phyloP scores from a whole-genome alignment of 2,888 invertebrate genomes.

The Nipponacmea schrenckii region DNA sequence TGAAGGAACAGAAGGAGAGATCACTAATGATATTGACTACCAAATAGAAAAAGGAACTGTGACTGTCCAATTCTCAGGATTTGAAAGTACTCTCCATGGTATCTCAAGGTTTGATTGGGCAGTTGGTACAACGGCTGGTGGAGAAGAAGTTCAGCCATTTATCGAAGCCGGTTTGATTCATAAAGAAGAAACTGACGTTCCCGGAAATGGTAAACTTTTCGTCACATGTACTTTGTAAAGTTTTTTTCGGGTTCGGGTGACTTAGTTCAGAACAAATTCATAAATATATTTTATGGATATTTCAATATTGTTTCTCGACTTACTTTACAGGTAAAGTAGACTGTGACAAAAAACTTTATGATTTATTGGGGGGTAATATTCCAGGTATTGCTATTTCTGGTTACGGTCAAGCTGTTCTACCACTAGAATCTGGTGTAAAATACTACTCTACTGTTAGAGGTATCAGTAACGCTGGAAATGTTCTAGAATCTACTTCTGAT shows the following conservation, averaged over 20 bases:
- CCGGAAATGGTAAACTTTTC: conserved; percentile 31
- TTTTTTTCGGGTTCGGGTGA: too few relatives aligned
- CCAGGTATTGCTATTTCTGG: conserved; percentile 44
- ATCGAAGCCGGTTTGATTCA: conserved; percentile 34
- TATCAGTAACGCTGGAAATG: conserved; percentile 43
- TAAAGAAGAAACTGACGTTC: conserved; percentile 27
- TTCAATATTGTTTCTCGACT: too few relatives aligned
- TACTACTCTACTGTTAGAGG: conserved; percentile 49
- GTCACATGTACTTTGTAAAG: too few relatives aligned
- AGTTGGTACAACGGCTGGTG: conserved; percentile 42
- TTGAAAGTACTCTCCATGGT: conserved; percentile 43
- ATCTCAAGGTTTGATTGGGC: conserved; percentile 46
- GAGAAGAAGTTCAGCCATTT: conserved; percentile 43
- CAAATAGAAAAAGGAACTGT: conserved; percentile 37
- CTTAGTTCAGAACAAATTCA: too few relatives aligned
- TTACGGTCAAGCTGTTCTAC: conserved; percentile 38
- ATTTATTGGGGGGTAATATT: too few relatives aligned
- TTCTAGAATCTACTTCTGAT: conserved; percentile 46
- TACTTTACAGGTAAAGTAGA: too few relatives aligned
- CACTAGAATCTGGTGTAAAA: conserved; percentile 32
- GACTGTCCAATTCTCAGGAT: conserved; percentile 42
- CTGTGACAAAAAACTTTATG: too few relatives aligned
- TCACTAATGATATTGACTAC: conserved; percentile 39
- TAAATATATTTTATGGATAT: neutral
- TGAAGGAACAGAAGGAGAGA: conserved; percentile 21